A percentile compares a stretch with the other conserved stretches of the same genome.
These are phyloP conservation scores for Pempheris klunzingeri DNA, from an alignment of 2,797 vertebrate species.

Conservation along the genomic window DNA sequence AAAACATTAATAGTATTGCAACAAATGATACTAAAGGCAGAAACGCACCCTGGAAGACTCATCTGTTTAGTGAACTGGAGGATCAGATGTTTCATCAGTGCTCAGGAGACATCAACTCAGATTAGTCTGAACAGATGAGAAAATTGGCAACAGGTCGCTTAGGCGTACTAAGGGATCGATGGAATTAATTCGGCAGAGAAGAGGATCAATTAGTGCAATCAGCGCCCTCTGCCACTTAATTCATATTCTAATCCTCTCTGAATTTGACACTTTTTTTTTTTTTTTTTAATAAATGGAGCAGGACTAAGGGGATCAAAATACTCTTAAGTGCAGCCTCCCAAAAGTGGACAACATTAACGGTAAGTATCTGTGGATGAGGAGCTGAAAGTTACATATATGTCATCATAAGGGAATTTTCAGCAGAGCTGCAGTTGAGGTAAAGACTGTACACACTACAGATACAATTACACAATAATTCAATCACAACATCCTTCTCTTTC, in stretches of 20 bases:
- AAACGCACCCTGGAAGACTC: conserved; percentile 13
- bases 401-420: background rate
- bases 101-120: conserved; percentile 40
- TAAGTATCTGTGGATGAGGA: background rate
- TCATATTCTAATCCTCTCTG: conserved; percentile 26
- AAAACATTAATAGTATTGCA: conserved; percentile 18
- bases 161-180: conserved; percentile 50
- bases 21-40: conserved; percentile 6
- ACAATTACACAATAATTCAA: conserved; percentile 13
- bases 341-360: background rate
- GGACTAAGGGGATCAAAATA: background rate
- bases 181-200: conserved; percentile 58
- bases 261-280: too few species aligned
- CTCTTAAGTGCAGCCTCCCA: background rate
- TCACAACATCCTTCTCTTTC: background rate
- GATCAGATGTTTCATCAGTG: conserved; percentile 56
- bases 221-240: conserved; percentile 16
- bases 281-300: background rate
- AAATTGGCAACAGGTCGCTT: conserved; percentile 56
- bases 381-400: background rate
- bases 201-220: conserved; percentile 49
- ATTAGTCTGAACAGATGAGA: conserved; percentile 61
- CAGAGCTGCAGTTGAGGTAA: background rate
- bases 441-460: too few species aligned
- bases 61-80: conserved; percentile 31